Base-by-base conservation (phyloP, 1,140 invertebrate genomes). In the Bactericera cockerelli region DNA sequence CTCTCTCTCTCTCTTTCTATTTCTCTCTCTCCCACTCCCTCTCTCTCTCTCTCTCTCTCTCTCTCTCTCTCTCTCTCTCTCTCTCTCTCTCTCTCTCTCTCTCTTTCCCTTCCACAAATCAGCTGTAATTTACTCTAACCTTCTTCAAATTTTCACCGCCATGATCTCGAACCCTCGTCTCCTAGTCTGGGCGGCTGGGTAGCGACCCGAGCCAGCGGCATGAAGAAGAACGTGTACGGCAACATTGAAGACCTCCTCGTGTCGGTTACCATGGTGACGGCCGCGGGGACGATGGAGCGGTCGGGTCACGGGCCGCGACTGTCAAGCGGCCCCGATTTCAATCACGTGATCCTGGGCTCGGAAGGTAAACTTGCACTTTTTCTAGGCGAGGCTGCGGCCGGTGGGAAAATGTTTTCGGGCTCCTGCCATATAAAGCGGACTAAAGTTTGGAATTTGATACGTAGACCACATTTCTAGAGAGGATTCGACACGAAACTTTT, bases 151-250 rank as follows among this genome's bases (percentile, higher is more conserved):
- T n/a, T 55, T 11, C 21, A 13, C 21, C n/a, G 11, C 19, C 2
- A 56, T 56, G 16, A 25, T 3, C 13, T 19, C 8, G 16, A 59
- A 24, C 19, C 55, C 57, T 16, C 38, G 19, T 24, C 33, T 65
- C 66, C 59, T 64, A 96, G 93, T 63, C 75, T 98, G 8, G 95
- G 96, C 13, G 96, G 96, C n/a, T 99, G 96, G 96, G 90, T 99
- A 11, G 93, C 95, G 0, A 99, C 96, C 0, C 74, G 94, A 64
- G 95, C 96, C 0, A 97, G 93, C 22, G 95, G 96, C 11, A 99
- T 99, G 95, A 99, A 99, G 73, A 99, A 99, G 73, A 98, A 98
- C 70, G 82, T 87, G 0, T 99, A 98, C 67, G 95, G 95, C 1
- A 98, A 98, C 69, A 98, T 98, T 58, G 93, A 98, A 74, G 93